Percentiles rank a stretch among this genome's conserved stretches.
Evolutionary conservation across 1,140 invertebrate species (phyloP).

Genomic region (Drosophila lowei): DNA sequence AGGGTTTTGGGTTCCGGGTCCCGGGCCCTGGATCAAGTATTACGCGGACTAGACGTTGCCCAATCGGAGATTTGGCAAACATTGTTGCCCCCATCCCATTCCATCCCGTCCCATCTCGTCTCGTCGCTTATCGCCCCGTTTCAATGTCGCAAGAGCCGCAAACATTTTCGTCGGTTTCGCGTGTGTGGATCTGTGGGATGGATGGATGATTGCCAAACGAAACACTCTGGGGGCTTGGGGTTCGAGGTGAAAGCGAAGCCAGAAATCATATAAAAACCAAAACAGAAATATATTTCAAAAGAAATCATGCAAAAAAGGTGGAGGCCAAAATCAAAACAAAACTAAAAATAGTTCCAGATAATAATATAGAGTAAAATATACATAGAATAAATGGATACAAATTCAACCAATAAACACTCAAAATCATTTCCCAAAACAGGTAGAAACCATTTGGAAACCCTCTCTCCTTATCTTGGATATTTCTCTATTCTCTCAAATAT

Average conservation of each 20-base stretch:
- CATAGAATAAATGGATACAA: background rate
- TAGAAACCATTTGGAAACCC: too few relatives aligned
- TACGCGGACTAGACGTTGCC: conserved; percentile 26
- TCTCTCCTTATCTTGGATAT: too few relatives aligned
- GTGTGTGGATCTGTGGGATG: background rate
- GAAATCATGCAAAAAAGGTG: conserved; percentile 53
- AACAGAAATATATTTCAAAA: conserved; percentile 31
- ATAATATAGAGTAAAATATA: background rate
- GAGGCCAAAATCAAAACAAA: conserved; percentile 20
- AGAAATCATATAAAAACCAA: conserved; percentile 7
- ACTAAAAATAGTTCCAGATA: conserved; percentile 12
- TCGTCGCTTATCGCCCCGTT: background rate
- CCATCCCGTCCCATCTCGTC: conserved; percentile 1
- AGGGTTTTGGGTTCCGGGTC: too few relatives aligned
- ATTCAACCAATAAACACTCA: too few relatives aligned
- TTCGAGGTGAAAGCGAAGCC: conserved; percentile 40
- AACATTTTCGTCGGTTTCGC: conserved; percentile 8
- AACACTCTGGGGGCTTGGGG: background rate
- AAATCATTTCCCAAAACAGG: too few relatives aligned
- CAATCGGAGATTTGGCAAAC: conserved; percentile 36
- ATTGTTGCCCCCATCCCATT: conserved; percentile 11
- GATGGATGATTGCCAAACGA: conserved; percentile 39
- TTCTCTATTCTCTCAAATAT: background rate
- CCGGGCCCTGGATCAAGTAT: conserved; percentile 39
- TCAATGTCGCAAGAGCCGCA: conserved; percentile 34